Percentiles rank a stretch among this genome's conserved stretches.
Evolutionary conservation across 1,140 invertebrate genomes (phyloP).

Genomic region (Macrobrachium rosenbergii): DNA sequence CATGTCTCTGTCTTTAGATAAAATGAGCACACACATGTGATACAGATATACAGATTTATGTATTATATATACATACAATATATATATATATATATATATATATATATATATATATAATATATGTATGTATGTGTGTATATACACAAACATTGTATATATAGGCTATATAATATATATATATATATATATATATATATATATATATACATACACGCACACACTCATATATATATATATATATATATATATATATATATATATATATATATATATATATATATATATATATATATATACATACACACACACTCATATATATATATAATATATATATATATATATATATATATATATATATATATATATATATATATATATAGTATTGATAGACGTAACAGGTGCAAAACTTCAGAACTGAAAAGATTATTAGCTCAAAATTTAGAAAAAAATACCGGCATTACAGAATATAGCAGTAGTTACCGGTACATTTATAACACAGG

Average conservation of each 20-base stretch:
- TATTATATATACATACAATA: background rate
- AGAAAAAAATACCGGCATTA: no score
- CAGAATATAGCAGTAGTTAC: no score
- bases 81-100: slow-evolving; percentile 4
- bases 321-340: background rate
- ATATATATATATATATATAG: slow-evolving; percentile 21
- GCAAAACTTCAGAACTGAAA: no score
- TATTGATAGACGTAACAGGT: no score
- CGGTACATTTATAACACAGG: no score
- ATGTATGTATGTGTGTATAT: no score
- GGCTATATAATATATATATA: slow-evolving; percentile 18
- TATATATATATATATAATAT: slow-evolving; percentile 40
- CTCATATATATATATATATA: background rate
- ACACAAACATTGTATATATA: slow-evolving; percentile 16
- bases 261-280: slow-evolving; percentile 40
- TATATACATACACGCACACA: background rate
- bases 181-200: background rate
- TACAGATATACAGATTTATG: background rate
- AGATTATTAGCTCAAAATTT: no score
- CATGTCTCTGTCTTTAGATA: no score
- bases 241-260: slow-evolving; percentile 20
- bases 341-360: slow-evolving; percentile 47
- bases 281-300: slow-evolving; percentile 35
- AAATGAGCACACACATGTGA: no score
- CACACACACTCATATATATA: slow-evolving; percentile 7